Base-by-base conservation (phyloP, 2,797 vertebrate genomes). In the Oryzias sinensis region DNA sequence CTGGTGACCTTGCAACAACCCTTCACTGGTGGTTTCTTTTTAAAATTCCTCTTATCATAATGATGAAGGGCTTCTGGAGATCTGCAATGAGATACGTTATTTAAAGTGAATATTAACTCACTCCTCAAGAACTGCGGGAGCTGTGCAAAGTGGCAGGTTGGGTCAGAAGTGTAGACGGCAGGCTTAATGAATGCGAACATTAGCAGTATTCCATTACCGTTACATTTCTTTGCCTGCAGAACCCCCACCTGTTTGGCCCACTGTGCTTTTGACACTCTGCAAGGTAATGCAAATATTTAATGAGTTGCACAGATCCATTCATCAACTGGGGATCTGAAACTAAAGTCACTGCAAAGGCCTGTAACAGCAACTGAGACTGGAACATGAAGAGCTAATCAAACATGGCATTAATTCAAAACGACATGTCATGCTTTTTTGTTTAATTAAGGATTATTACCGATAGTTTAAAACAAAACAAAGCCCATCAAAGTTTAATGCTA, bases 21-120 rank as follows among this genome's bases (percentile, higher is more conserved):
- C 46, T 62, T 20, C 17, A 63, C 58, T 40, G 4, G 45, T 18
- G 9, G 44, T 53, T 61, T 61, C 55, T 69, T 27, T 46, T 59
- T 56, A 70, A 51, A 22, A 53, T 68, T 72, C 62, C 66, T 65
- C 78, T 83, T 71, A 75, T 85, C 74, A 85, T 84, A 79, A 79
- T 14, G 27, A 69, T 74, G 66, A 83, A 88, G 82, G 74, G 80
- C 80, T 70, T 68, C 64, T 65, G 29, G 18, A 67, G 68, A 62
- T 62, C 59, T 59, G 20, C 45, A 62, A 85, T 61, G 79, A 88
- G 78, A 65, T 71, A 65, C 79, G 83, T 88, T 86, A 88, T 81
- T 91, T 77, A 88, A 85, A 86, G 66, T 72, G 78, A 82, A 66
- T 49, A 63, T 80, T 89, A 87, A 90, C 70, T 91, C 85, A 82